Base-by-base conservation (phyloP, 1,140 invertebrate genomes). In the Drosophila pseudoananassae region DNA sequence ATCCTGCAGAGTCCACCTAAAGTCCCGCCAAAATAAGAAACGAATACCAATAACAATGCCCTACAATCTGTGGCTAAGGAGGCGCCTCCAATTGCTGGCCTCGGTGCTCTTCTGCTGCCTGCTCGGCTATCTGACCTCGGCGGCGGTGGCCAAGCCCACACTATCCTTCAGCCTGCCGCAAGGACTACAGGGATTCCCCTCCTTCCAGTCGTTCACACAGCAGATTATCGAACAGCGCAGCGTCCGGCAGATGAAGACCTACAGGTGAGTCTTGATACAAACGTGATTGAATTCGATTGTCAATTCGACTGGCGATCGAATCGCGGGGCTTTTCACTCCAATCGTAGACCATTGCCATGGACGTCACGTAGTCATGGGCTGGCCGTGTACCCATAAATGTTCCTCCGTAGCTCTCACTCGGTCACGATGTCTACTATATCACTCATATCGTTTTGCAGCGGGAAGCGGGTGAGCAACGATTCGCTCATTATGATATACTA, bases 401-500 rank as follows among this genome's bases (percentile, higher is more conserved):
- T n/a, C 8, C 45, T 25, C 14, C 9, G 17, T 20, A 49, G 61
- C 65, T 66, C 49, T 47, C 65, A 68, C 64, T 54, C 47, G 12
- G 27, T 14, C 38, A 15, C 12, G 17, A 15, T 23, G 17, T 46
- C 14, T 50, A 51, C 38, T 43, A 43, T 43, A 43, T 43, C 14
- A 9, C 36, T 20, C 47, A 3, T 51, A 12, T 9, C 8, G 38
- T 25, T n/a, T n/a, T 20, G 2, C 25, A 95, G 94, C 49, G 95
- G 95, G 1, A 88, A 94, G 38, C 92, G 94, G 45, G 90, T 94
- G 3, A 92, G 88, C 49, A 94, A 94, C 75, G 94, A 94, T 56
- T 95, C 95, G 8, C 92, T 94, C 27, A 90, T 94, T 43, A 95
- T 96, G 93, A 94, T 96, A 53, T 97, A 96, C 87, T 94, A 94